phyloP scores from a whole-genome alignment of 2,888 invertebrate genomes.

The Elysia crispata region DNA sequence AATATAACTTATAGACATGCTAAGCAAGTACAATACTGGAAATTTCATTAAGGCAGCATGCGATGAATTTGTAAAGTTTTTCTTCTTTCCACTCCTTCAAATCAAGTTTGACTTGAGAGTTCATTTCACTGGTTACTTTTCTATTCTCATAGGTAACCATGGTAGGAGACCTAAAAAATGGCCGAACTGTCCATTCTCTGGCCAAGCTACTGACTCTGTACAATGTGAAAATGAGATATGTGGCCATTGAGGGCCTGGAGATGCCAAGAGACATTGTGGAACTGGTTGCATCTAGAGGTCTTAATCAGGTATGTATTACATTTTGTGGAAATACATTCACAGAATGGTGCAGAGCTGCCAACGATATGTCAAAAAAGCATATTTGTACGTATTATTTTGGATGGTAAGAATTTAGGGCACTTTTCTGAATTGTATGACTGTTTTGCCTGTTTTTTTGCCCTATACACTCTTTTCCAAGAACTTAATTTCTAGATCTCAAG shows the following conservation, averaged over 20 bases:
- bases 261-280: conserved; percentile 94
- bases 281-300: conserved; percentile 87
- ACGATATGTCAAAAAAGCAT: background rate
- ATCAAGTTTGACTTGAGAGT: background rate
- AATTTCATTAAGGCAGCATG: no score
- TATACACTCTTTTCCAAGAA: no score
- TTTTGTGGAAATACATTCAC: background rate
- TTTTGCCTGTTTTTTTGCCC: no score
- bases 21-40: no score
- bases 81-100: background rate
- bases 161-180: conserved; percentile 98
- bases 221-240: conserved; percentile 93
- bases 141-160: conserved; percentile 86
- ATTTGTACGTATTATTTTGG: background rate
- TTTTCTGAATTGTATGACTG: no score
- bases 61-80: no score
- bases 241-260: conserved; percentile 89
- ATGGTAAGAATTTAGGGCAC: background rate
- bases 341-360: background rate
- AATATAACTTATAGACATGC: no score
- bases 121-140: background rate
- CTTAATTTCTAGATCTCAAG: no score
- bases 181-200: conserved; percentile 97
- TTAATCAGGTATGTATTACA: conserved; percentile 82
- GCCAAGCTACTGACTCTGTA: conserved; percentile 95